Evolutionary conservation across 2,113 vertebrate species (phyloP), one percentile per base, ranked within the genome.

Genomic region (Channa maculata): DNA sequence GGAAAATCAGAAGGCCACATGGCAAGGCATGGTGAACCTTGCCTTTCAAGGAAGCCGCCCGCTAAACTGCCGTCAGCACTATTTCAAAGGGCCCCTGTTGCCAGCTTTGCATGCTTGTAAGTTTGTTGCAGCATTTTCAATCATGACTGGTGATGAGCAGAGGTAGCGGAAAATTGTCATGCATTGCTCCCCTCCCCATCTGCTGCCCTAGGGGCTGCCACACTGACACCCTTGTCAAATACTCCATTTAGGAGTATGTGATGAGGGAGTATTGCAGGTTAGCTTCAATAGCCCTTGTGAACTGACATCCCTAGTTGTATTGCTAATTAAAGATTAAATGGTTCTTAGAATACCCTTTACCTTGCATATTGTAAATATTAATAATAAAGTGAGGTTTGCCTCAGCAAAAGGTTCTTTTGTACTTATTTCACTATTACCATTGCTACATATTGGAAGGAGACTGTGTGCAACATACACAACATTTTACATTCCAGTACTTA

Each of bases 1-100:
- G 93, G 93, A 94, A 94, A 94, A 93, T 93, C 93, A 93, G 91
- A 91, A 92, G 93, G 92, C 91, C 92, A 87, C 89, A 92, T 92
- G 93, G 91, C 78, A 88, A 91, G 92, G 89, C 93, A 88, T 89
- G 87, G 90, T 88, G 90, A 88, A 91, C 86, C 90, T 90, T 89
- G 89, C 92, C 92, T 94, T 95, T 94, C 93, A 94, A 93, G 94
- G 92, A 87, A 86, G 92, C 92, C 89, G 90, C 84, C 77, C 11
- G 44, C 76, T 89, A 87, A 93, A 92, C 91, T 86, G 88, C 88
- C 87, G 80, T 94, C 93, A 93, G 94, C 93, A 93, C 84, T 93
- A 93, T 94, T 94, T 94, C 91, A 93, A 89, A 93, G 80, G 61
- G 85, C 62, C 85, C 75, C 79, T 39, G 75, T 73, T 87, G 89